Evolutionary conservation across 2,113 vertebrate genomes (phyloP), one percentile per base, ranked within the genome.

Genomic region (Ploceus nigricollis): DNA sequence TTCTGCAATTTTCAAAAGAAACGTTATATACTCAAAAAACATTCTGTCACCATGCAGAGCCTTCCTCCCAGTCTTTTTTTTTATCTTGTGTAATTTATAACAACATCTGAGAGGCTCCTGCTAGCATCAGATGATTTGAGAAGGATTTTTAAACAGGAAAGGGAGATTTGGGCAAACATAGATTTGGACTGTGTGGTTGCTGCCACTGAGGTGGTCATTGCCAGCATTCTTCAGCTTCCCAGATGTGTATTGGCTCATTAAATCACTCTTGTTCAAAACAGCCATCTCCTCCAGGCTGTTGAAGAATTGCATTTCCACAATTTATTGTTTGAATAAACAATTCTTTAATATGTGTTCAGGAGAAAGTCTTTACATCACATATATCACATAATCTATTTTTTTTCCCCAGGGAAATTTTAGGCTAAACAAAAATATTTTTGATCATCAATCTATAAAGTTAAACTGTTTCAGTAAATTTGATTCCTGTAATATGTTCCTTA

Each of bases 61-160:
- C 35, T 84, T 72, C 57, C 37, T 81, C 44, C 40, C 40, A 27
- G 4, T 65, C 27, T 39, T 69, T 51, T 81, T 47, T 58, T 79
- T 42, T 81, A 35, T 48, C 16, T 37, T 80, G 2, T 40, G 27
- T 65, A 77, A 66, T 73, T 94, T 48, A 37, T 91, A 83, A 53
- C 68, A 86, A 83, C 35, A 57, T 78, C 44, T 83, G 76, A 58
- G 45, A 45, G 8, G 23, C 47, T 83, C 47, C 60, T 56, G 42
- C 45, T 81, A 39, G 8, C 30, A 18, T 45, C 33, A 76, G 76
- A 48, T 63, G 31, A 87, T 39, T 45, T 69, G 65, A 83, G 60
- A 44, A 54, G 35, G 33, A 58, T 58, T 81, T 90, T 92, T 77
- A 64, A 81, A 81, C 37, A 81, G 68, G 82, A 91, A 58, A 28